Conservation (phyloP, 2,113 vertebrate species). For the Orthonyx spaldingii region DNA sequence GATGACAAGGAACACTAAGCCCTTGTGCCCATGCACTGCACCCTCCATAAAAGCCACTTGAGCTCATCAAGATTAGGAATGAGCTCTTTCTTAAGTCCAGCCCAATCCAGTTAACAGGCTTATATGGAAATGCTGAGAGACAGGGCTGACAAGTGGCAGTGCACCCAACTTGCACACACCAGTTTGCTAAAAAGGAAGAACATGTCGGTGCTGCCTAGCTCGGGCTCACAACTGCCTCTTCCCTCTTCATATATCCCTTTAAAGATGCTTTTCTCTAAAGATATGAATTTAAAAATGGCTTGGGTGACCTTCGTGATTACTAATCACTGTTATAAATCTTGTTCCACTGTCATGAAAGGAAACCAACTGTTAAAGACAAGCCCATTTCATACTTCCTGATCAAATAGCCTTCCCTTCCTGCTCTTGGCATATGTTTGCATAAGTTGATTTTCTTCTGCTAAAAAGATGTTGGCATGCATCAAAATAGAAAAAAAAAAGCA, state of each 20-base stretch:
- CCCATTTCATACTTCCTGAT: not conserved
- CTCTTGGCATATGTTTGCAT: not conserved
- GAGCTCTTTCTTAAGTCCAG: not conserved
- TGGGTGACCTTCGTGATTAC: not conserved
- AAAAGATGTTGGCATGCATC: not conserved
- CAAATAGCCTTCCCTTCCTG: not conserved
- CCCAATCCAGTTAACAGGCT: slow-evolving; percentile 44
- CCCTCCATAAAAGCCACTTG: not conserved
- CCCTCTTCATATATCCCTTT: not conserved
- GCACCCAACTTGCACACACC: not conserved
- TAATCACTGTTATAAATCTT: not conserved
- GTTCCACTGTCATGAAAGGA: not conserved
- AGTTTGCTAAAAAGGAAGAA: not conserved
- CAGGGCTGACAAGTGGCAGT: not conserved
- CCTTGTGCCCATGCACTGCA: not conserved
- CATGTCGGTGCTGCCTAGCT: fast-evolving
- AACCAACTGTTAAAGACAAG: not conserved
- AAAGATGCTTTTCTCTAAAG: not conserved
- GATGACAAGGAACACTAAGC: not conserved
- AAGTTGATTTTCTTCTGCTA: not conserved
- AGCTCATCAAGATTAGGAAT: slow-evolving; percentile 25
- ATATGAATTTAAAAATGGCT: not conserved
- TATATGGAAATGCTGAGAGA: slow-evolving; percentile 9
- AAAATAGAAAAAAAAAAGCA: not conserved
- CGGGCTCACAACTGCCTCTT: not conserved